Evolutionary conservation across 2,888 invertebrate species (phyloP), one percentile per base, ranked within the genome.

Genomic region (Hemicrepidius hirtus): DNA sequence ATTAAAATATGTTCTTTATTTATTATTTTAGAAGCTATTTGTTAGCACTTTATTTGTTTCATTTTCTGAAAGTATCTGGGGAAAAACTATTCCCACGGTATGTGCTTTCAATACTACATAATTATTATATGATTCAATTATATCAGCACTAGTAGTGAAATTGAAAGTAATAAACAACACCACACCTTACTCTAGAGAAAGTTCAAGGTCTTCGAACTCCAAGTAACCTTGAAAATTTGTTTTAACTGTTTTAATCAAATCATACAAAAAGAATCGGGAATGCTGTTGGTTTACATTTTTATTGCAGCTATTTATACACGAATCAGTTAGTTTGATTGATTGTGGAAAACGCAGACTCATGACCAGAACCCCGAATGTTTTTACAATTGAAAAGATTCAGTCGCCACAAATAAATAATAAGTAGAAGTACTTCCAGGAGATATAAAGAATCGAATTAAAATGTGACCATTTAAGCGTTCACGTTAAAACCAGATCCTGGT

Each of bases 81-180:
- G 5, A 24, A 50, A 50, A 50, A 12, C 20, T 6, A 3, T 50
- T n/a, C 50, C 3, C 24, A 50, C 16, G 6, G 6, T 18, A 3
- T 53, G 21, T 16, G 32, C 32, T 35, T 55, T 35, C 55, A 37
- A 21, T 21, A 57, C 4, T 1, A 57, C 20, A 57, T 37, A 40
- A 37, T 57, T 18, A 37, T 57, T 57, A n/a, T 35, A 12, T 1
- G 7, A 9, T 3, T 20, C 3, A 57, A 37, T 37, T 57, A 37
- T 57, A 57, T 57, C 57, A 57, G 20, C 20, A 57, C 21, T 37
- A 37, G 18, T 37, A 57, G 32, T 20, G 37, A 57, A 20, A 20
- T n/a, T 37, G 57, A 9, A 44, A 32, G 55, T 53, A 67, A 28
- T 46, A 62, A 62, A 46, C 62, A 62, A 44, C 28, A 59, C 59